A percentile compares a stretch with the other conserved stretches of the same genome.
These are phyloP conservation scores for Trialeurodes vaporariorum DNA, from an alignment of 1,140 invertebrate species.

Conservation along the genomic window DNA sequence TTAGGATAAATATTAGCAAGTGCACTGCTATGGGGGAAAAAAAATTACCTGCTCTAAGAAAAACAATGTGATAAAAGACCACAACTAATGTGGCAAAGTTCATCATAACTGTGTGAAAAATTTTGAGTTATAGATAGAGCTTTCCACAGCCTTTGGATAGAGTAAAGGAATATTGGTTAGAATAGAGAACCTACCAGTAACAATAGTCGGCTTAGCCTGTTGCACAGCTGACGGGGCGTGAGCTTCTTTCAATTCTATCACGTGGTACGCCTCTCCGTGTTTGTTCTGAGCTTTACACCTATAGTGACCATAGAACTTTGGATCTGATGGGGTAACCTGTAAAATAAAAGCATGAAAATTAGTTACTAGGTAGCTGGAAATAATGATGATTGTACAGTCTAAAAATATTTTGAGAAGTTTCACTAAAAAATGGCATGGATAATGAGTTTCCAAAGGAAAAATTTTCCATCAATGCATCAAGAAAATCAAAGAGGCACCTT, in stretches of 20 bases:
- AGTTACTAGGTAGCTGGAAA: too few species aligned
- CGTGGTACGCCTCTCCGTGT: constrained; percentile 51
- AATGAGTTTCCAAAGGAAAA: too few species aligned
- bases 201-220: constrained; percentile 46
- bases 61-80: background rate
- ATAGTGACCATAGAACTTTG: constrained; percentile 58
- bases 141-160: too few species aligned
- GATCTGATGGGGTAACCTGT: constrained; percentile 47
- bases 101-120: background rate
- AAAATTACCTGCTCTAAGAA: background rate
- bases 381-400: too few species aligned
- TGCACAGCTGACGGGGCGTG: constrained; percentile 40
- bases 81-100: background rate
- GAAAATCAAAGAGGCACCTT: too few species aligned
- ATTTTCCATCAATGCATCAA: too few species aligned
- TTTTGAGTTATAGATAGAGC: background rate
- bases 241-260: constrained; percentile 61
- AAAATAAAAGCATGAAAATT: too few species aligned
- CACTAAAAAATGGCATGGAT: too few species aligned
- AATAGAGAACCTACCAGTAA: constrained; percentile 44
- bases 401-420: too few species aligned
- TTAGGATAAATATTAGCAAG: constrained; percentile 12
- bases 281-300: constrained; percentile 69
- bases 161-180: too few species aligned
- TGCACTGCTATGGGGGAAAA: background rate